Base-by-base conservation (phyloP, 2,113 vertebrate genomes). In the Hypomesus transpacificus region DNA sequence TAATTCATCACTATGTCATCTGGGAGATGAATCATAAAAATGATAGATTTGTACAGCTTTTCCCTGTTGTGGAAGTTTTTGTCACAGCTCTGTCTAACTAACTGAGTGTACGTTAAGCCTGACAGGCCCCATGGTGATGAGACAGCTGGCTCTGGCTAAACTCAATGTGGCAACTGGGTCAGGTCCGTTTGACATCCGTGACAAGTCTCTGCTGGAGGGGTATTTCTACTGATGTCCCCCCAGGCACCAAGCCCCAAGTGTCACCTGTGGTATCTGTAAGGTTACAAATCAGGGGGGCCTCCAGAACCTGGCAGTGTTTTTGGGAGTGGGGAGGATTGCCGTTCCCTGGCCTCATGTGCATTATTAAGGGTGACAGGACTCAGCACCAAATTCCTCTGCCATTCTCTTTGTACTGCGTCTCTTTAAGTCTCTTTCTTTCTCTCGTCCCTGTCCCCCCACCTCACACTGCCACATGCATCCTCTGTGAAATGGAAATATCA, bases 401-500 rank as follows among this genome's bases (percentile, higher is more conserved):
- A 90, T 90, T 91, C 87, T 83, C 88, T 90, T 89, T 90, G 87
- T 89, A 88, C 82, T 66, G 65, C 67, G 50, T 69, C 61, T 1
- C 20, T 18, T 9, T 18, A 39, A 3, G 17, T 59, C 26, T 17
- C 1, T 6, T 62, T 34, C 21, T 3, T 22, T 6, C 1, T 17
- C 20, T 4, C 11, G 26, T 3, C 28, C 31, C 53, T 20, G 9
- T 26, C 59, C 1, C 34, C 17, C 65, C 18, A 31, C 54, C 64
- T 21, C 20, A 76, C 75, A 75, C 82, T 79, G 13, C 86, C 87
- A 79, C 85, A 86, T 80, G 84, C 81, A 82, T 87, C 86, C 85
- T 83, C 86, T 90, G 87, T 90, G 91, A 92, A 91, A 89, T 92
- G 90, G 85, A 90, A 91, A 92, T 91, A 77, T 73, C 14, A 59